Evolutionary conservation across 2,888 invertebrate genomes (phyloP), one percentile per base, ranked within the genome.

Genomic region (Balanococcus diminutus): DNA sequence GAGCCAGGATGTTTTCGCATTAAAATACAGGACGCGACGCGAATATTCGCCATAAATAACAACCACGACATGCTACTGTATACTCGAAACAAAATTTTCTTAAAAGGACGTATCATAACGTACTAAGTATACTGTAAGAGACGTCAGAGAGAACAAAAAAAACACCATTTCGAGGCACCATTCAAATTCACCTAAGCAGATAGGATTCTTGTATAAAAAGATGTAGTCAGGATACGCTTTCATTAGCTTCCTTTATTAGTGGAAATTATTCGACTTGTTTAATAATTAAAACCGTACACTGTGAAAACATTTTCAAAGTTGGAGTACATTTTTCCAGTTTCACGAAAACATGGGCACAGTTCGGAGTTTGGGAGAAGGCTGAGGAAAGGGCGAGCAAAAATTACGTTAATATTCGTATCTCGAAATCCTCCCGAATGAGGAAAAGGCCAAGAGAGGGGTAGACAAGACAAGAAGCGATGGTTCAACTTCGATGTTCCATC

Each of bases 31-130:
- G 28, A 67, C 61, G 61, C 25, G 28, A 67, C 61, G 61, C 61
- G 61, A 67, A 28, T 67, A 67, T 67, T 67, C 61, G 61, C 61
- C 61, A 67, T 67, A 67, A 67, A 67, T 67, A 67, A 67, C 61
- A 25, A 25, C 28, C 61, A 14, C 61, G 61, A 67, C 61, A 67
- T 67, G 11, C 61, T 28, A 67, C n/a, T n/a, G n/a, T n/a, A n/a
- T 11, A 25, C 11, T 28, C 8, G 4, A 28, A 67, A n/a, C 28
- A 28, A 25, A 56, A 67, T 28, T 28, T 67, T 14, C 28, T 28
- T 1, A 67, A 51, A 67, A 67, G 25, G 56, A 56, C 9, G 56
- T 2, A 56, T 5, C 56, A 22, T 22, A n/a, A 56, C 22, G 5
- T 9, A 22, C 6, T 22, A 0, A 19, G 22, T 42, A 42, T 14